Evolutionary conservation across 2,888 invertebrate genomes (phyloP).

Genomic region (Tipula helvola): DNA sequence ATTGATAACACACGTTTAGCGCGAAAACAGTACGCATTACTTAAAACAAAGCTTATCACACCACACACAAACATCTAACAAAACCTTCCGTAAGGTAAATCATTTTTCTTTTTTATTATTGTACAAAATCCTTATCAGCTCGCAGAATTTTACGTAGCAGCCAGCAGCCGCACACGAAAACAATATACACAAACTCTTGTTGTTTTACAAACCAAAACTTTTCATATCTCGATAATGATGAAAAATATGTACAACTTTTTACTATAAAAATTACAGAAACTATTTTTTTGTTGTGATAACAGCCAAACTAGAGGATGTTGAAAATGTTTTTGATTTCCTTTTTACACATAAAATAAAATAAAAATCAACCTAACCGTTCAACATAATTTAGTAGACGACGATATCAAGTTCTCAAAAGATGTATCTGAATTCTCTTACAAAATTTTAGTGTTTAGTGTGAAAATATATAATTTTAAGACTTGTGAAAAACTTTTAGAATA

Average conservation of each 20-base stretch:
- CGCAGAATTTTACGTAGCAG: neutral
- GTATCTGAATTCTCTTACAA: neutral
- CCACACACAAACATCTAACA: neutral
- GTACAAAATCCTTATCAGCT: neutral
- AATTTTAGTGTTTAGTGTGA: neutral
- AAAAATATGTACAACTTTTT: neutral
- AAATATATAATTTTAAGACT: neutral
- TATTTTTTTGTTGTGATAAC: neutral
- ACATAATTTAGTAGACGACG: neutral
- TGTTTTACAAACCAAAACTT: neutral
- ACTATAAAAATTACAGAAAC: constrained; percentile 4
- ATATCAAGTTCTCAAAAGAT: neutral
- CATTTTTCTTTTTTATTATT: neutral
- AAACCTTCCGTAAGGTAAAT: neutral
- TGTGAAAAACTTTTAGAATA: neutral
- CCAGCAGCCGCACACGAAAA: neutral
- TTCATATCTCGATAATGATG: neutral
- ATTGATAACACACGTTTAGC: neutral
- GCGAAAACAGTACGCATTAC: neutral
- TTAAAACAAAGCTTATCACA: neutral
- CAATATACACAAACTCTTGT: neutral
- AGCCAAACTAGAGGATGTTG: neutral
- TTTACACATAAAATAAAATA: neutral
- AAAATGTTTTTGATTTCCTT: neutral
- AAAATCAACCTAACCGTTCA: neutral